Evolutionary conservation across 2,888 invertebrate genomes (phyloP), one percentile per base, ranked within the genome.

Genomic region (Drosophila testacea): DNA sequence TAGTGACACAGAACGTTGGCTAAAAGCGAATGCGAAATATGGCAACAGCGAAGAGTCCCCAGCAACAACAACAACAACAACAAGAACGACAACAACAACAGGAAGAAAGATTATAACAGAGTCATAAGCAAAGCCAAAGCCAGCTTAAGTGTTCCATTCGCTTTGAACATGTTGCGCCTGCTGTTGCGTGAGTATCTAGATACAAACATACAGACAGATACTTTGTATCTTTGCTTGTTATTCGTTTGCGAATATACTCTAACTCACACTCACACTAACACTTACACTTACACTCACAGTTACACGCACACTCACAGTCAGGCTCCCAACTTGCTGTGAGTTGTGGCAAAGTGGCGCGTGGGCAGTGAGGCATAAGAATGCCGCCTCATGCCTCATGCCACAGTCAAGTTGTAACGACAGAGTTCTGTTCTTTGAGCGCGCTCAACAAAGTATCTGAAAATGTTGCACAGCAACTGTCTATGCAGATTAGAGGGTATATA

Each of bases 121-220:
- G 72, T 46, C 79, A 74, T 55, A 70, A 59, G 64, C 70, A 73
- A 74, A 63, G 52, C 22, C 66, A 70, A 75, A 81, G 84, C 56
- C 73, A 76, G 83, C 83, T 82, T 80, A 83, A 83, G 83, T 85
- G 82, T 65, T 63, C 62, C 61, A 59, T 62, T 66, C 71, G 68
- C 70, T 82, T 84, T 79, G 84, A 77, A 84, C 82, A 81, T 84
- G 82, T 84, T 84, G 84, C 82, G 79, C 79, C 67, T 76, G 75
- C 66, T 75, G 69, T n/a, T 62, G 63, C 62, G 34, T 56, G 46
- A 68, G 77, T 68, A 69, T 64, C 60, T 13, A 62, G 67, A 65
- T 55, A 69, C 56, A 71, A 55, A 61, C 41, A 73, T 34, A 66
- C 9, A 47, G 11, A 28, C 11, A 46, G 47, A 62, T 30, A 54